phyloP scores from a whole-genome alignment of 2,888 invertebrate genomes.

The Camponotus fellah region DNA sequence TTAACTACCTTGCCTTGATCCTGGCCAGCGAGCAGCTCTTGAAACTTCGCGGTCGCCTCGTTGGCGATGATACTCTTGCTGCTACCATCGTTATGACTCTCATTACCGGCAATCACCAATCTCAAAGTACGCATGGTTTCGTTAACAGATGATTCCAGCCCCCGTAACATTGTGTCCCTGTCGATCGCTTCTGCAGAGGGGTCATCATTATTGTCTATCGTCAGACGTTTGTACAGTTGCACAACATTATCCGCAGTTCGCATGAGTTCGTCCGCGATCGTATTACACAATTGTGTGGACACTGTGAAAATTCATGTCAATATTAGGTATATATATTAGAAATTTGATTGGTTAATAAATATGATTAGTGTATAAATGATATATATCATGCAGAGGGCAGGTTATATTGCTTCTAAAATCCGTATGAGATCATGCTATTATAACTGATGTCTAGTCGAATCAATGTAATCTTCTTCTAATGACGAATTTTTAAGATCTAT shows the following conservation, averaged over 20 bases:
- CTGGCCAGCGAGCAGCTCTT: constrained; percentile 85
- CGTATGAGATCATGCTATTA: constrained; percentile 84
- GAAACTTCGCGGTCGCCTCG: constrained; percentile 87
- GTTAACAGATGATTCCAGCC: constrained; percentile 84
- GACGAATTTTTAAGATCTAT: constrained; percentile 40
- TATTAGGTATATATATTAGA: background rate
- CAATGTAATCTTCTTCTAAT: constrained; percentile 1
- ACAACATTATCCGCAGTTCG: constrained; percentile 91
- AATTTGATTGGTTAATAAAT: constrained; percentile 4
- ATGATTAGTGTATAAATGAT: constrained; percentile 45
- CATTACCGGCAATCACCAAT: constrained; percentile 81
- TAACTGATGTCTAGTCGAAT: constrained; percentile 63
- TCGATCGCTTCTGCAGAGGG: constrained; percentile 78
- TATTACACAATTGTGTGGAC: constrained; percentile 89
- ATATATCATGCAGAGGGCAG: constrained; percentile 79
- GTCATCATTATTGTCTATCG: constrained; percentile 86
- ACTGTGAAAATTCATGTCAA: constrained; percentile 84
- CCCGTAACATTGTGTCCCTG: constrained; percentile 86
- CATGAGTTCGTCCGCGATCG: constrained; percentile 89
- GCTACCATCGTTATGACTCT: constrained; percentile 68
- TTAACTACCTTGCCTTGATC: constrained; percentile 87
- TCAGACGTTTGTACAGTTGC: constrained; percentile 90
- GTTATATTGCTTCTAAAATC: constrained; percentile 77
- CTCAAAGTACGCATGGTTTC: constrained; percentile 85
- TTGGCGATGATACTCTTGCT: constrained; percentile 81